Percentiles rank a stretch among this genome's conserved stretches.
These are phyloP conservation scores for Tolypeutes matacus DNA, from an alignment of 2,797 vertebrate genomes.

Conservation along the genomic window DNA sequence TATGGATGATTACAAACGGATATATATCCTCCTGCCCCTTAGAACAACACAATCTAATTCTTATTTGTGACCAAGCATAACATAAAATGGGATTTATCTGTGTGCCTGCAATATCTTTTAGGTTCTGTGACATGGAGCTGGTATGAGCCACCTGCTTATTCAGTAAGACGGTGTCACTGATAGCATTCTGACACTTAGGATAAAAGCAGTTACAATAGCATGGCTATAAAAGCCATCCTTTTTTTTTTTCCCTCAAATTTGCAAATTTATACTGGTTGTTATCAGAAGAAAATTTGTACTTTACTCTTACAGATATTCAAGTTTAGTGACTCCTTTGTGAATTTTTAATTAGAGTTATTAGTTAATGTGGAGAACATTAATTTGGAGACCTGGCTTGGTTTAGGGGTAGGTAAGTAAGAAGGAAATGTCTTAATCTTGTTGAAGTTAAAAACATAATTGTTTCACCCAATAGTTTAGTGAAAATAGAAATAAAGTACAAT, in stretches of 20 bases:
- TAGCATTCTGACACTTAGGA: slow-evolving; percentile 68
- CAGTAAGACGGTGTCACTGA: slow-evolving; percentile 78
- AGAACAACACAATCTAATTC: slow-evolving; percentile 81
- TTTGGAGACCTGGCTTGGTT: slow-evolving; percentile 44
- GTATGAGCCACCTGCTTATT: slow-evolving; percentile 67
- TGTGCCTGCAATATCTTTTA: slow-evolving; percentile 81
- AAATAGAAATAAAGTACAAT: slow-evolving; percentile 30
- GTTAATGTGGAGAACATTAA: slow-evolving; percentile 74
- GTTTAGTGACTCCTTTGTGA: slow-evolving; percentile 67
- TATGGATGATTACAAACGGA: slow-evolving; percentile 62
- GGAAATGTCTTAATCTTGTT: slow-evolving; percentile 65
- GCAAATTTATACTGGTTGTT: slow-evolving; percentile 70
- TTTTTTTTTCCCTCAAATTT: slow-evolving; percentile 60
- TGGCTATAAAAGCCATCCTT: slow-evolving; percentile 65
- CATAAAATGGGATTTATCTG: slow-evolving; percentile 84
- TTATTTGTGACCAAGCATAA: slow-evolving; percentile 70
- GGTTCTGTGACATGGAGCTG: slow-evolving; percentile 60
- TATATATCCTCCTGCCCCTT: slow-evolving; percentile 67
- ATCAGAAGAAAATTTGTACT: slow-evolving; percentile 64
- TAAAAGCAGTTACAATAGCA: slow-evolving; percentile 70
- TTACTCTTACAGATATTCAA: slow-evolving; percentile 77
- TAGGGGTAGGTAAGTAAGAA: slow-evolving; percentile 69
- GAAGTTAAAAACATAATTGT: slow-evolving; percentile 17
- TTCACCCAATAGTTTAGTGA: background rate
- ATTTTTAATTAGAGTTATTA: slow-evolving; percentile 84